Evolutionary conservation across 2,797 vertebrate genomes (phyloP).

Genomic region (Enoplosus armatus): DNA sequence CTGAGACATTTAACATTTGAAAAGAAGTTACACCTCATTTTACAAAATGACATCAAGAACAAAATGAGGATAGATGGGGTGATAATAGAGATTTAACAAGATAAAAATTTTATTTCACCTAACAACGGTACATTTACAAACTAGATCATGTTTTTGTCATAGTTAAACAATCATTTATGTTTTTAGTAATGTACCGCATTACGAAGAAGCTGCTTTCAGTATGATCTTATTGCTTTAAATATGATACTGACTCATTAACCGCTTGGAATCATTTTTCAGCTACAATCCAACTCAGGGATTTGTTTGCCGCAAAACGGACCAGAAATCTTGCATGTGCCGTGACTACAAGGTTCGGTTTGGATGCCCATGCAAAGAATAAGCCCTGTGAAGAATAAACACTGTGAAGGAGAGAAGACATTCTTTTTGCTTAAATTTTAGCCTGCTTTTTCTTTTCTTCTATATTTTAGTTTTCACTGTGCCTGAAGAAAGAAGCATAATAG

Average conservation of each 20-base stretch:
- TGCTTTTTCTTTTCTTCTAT: not conserved
- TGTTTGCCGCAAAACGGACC: conserved; percentile 27
- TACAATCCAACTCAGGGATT: conserved; percentile 46
- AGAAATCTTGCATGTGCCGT: not conserved
- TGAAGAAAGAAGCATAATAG: not conserved
- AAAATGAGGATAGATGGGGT: not conserved
- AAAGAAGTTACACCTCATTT: not conserved
- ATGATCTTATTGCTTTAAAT: not conserved
- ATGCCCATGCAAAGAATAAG: conserved; percentile 37
- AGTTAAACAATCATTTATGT: not conserved
- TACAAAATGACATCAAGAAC: not conserved
- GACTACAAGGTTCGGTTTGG: conserved; percentile 67
- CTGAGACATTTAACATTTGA: not conserved
- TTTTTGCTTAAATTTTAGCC: not conserved
- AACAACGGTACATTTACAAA: not conserved
- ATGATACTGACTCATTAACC: not conserved
- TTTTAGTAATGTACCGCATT: not conserved
- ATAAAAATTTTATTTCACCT: not conserved
- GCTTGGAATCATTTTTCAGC: conserved; percentile 30
- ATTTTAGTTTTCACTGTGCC: not conserved
- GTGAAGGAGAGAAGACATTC: not conserved
- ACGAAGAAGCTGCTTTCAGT: not conserved
- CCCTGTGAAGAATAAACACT: not conserved
- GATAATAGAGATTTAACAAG: no score
- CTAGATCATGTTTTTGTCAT: not conserved